Conservation (phyloP, 2,797 vertebrate genomes). For the Staurois parvus region DNA sequence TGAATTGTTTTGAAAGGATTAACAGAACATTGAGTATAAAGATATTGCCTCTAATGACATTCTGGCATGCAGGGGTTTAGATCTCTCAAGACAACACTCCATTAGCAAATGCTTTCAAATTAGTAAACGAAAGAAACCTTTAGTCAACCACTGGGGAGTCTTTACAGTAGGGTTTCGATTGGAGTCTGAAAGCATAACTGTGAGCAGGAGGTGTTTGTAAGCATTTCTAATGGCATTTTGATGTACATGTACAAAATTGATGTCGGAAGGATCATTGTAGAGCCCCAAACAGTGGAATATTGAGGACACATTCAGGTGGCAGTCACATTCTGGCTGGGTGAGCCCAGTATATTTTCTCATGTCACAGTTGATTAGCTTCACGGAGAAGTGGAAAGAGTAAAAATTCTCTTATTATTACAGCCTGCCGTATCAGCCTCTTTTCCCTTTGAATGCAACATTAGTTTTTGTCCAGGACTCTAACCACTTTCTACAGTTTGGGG, state of each 20-base stretch:
- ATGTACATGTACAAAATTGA: slow-evolving; percentile 94
- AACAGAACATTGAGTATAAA: slow-evolving; percentile 63
- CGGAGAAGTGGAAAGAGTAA: slow-evolving; percentile 87
- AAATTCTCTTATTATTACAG: slow-evolving; percentile 85
- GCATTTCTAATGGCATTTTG: slow-evolving; percentile 98
- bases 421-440: slow-evolving; percentile 83
- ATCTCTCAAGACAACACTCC: slow-evolving; percentile 69
- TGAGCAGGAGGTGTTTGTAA: slow-evolving; percentile 84
- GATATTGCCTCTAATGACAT: slow-evolving; percentile 64
- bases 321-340: slow-evolving; percentile 89
- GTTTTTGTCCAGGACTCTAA: slow-evolving; percentile 86
- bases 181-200: slow-evolving; percentile 72
- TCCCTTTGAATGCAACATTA: slow-evolving; percentile 86
- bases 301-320: slow-evolving; percentile 85
- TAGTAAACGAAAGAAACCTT: slow-evolving; percentile 75
- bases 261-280: slow-evolving; percentile 84
- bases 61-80: slow-evolving; percentile 63
- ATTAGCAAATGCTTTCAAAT: slow-evolving; percentile 76
- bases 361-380: slow-evolving; percentile 99
- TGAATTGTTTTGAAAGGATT: slow-evolving; percentile 66
- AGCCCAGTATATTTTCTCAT: slow-evolving; percentile 95
- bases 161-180: slow-evolving; percentile 68
- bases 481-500: slow-evolving; percentile 85
- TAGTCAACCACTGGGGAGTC: slow-evolving; percentile 71
- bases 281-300: slow-evolving; percentile 80